Base-by-base conservation (phyloP, 64 coral and sea anemone species). In the Montipora capricornis region DNA sequence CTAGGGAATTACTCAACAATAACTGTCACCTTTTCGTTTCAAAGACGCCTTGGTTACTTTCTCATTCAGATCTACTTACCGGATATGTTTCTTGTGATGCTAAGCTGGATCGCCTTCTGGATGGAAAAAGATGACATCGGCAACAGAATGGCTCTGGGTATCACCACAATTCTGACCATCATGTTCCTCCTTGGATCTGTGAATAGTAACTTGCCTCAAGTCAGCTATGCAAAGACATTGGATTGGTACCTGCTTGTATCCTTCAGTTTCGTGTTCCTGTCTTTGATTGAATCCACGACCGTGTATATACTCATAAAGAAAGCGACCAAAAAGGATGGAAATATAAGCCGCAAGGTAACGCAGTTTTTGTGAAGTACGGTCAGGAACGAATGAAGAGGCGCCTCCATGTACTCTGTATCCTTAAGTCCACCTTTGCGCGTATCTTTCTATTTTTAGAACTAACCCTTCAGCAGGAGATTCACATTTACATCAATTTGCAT, bases 171-270 rank as follows among this genome's bases (percentile, higher is more conserved):
- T 24, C 73, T 94, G n/a, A 89, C 92, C 5, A 89, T 94, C 22
- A 87, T 94, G 76, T 94, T 94, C 75, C 77, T 89, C 0, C 46
- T 94, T 55, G 92, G 92, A 47, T 88, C 76, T 80, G 47, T 79
- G 4, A 94, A 94, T 20, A 48, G 61, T 22, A 88, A 61, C 61
- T 13, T 94, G 24, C 92, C 92, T 6, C 81, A 75, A 69, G 92
- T 94, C 50, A 95, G 93, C 70, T 95, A 95, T 74, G 67, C 93
- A 44, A 95, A 95, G 88, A 80, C 87, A 10, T 70, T 95, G 80
- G 93, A 95, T 58, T 95, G 93, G 93, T 95, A 95, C 74, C 59
- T 95, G 9, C 55, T 95, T 79, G 89, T 89, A 48, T 95, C 93
- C 71, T 95, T 95, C 37, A 64, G 76, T n/a, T 95, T 95, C 49